Conservation (phyloP, 1,140 invertebrate genomes). For the Atopsyche davidsoni region DNA sequence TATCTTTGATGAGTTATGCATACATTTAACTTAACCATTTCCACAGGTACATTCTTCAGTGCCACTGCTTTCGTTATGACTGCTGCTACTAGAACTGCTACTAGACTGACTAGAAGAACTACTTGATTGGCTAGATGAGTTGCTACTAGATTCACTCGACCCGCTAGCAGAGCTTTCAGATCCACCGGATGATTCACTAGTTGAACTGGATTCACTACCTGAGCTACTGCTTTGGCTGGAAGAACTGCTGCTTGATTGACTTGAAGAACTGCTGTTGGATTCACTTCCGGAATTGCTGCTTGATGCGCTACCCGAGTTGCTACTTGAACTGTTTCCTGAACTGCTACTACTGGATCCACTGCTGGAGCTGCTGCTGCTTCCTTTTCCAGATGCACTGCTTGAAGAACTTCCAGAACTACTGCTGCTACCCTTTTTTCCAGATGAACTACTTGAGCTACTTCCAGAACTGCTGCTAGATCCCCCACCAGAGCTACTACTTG, state of each 20-base stretch:
- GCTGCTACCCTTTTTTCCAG: background rate
- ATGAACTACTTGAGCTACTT: background rate
- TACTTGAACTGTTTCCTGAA: background rate
- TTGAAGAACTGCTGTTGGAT: background rate
- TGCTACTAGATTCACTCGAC: background rate
- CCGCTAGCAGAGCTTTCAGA: background rate
- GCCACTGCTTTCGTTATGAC: no score
- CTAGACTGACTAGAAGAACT: no score
- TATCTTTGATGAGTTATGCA: no score
- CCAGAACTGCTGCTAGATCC: conserved; percentile 1
- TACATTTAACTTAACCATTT: no score
- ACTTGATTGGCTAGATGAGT: background rate
- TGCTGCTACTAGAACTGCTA: no score
- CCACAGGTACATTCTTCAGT: no score
- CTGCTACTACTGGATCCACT: background rate
- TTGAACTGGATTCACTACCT: background rate
- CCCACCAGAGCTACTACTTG: background rate
- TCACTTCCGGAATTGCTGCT: background rate
- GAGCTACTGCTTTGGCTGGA: conserved; percentile 4
- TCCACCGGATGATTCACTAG: background rate
- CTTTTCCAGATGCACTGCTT: background rate
- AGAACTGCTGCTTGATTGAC: background rate
- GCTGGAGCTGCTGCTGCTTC: background rate
- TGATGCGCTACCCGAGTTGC: background rate
- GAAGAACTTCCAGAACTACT: background rate